A percentile compares a stretch with the other conserved stretches of the same genome.
Evolutionary conservation across 2,113 vertebrate species (phyloP).

Genomic region (Pollachius pollachius): DNA sequence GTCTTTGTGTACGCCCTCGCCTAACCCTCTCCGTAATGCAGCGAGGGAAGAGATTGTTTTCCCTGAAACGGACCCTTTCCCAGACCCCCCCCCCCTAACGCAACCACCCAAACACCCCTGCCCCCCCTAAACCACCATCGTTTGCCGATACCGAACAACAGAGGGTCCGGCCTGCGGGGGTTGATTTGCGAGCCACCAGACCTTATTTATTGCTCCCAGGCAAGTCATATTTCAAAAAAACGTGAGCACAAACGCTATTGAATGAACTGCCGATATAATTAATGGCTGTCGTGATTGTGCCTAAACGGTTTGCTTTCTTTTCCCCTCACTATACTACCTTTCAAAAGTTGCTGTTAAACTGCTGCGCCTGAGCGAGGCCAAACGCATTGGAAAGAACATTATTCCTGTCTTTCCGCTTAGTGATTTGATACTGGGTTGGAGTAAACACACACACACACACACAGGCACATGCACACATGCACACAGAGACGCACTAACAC

Average conservation of each 20-base stretch:
- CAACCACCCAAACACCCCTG: too few relatives aligned
- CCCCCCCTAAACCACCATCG: constrained; percentile 28
- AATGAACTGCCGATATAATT: constrained; percentile 59
- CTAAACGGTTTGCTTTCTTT: constrained; percentile 45
- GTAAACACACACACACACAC: too few relatives aligned
- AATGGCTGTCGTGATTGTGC: constrained; percentile 46
- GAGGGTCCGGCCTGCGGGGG: constrained; percentile 35
- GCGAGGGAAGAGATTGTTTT: constrained; percentile 57
- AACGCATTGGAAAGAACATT: too few relatives aligned
- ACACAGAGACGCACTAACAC: constrained; percentile 1
- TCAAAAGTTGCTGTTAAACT: background rate
- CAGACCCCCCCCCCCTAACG: too few relatives aligned
- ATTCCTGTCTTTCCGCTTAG: too few relatives aligned
- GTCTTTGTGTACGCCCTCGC: background rate
- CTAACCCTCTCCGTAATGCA: constrained; percentile 32
- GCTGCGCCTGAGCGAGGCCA: background rate
- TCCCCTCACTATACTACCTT: background rate
- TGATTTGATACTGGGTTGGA: too few relatives aligned
- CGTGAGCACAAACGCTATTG: constrained; percentile 57
- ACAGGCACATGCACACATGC: too few relatives aligned
- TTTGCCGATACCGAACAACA: constrained; percentile 48
- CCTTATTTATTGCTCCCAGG: constrained; percentile 53
- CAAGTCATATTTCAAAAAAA: constrained; percentile 59
- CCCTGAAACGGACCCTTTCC: constrained; percentile 40
- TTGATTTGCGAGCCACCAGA: constrained; percentile 65